Base-by-base conservation (phyloP, 2,113 vertebrate genomes). In the Thomomys bottae region DNA sequence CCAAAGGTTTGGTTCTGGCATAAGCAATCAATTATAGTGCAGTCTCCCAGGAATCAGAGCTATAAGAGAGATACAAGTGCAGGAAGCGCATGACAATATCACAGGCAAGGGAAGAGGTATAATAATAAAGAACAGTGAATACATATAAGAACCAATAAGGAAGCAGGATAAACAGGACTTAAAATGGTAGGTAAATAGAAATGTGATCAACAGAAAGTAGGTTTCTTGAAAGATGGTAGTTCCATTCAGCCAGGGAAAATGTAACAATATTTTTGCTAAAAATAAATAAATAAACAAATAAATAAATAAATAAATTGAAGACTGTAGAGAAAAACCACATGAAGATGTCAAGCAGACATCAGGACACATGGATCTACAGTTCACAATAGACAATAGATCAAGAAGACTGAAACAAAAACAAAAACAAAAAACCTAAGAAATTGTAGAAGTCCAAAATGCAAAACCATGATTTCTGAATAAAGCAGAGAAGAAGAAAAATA, bases 151-250 rank as follows among this genome's bases (percentile, higher is more conserved):
- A 63, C 18, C 32, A 76, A 40, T 81, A 81, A 92, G 11, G n/a
- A 93, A 42, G 12, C 18, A 59, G 81, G 32, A 91, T 54, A 91
- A 79, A 59, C 4, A 83, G 15, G 38, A 77, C 14, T 83, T 86
- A 26, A 32, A 88, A 36, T 45, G 26, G 5, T 20, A 2, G 32
- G 68, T 68, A 21, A 45, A 8, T 18, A 81, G 63, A 24, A 90
- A 80, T 36, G 36, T 0, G 77, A 14, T 68, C 36, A 63, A 1
- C 28, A 20, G 70, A 26, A 67, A 23, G 6, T 87, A 45, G 9
- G 2, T 54, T 90, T 90, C 38, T 73, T 92, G 28, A 59, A 45
- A 79, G 28, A 70, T 67, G 14, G 30, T 36, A 68, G 8, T 21
- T 70, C 42, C 57, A 40, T 40, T 71, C 34, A 63, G 45, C 54